A percentile compares a stretch with the other conserved stretches of the same genome.
Conservation (phyloP, 2,888 invertebrate genomes). For the Volucella bombylans region DNA sequence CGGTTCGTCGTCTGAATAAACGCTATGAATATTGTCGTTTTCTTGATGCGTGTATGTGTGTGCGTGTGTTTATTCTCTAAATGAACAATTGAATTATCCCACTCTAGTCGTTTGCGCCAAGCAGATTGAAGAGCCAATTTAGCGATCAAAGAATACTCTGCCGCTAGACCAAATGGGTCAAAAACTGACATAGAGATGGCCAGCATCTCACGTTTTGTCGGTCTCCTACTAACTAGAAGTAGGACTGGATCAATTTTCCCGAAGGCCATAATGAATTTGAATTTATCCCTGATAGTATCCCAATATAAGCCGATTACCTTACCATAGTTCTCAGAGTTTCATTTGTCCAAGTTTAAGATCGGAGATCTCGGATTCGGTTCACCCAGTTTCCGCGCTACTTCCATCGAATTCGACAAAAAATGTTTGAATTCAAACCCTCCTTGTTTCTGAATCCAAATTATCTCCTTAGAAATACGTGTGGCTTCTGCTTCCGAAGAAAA, state of each 20-base stretch:
- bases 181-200: conserved; percentile 54
- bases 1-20: no score
- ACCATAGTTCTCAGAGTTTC: not conserved
- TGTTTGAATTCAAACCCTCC: conserved; percentile 12
- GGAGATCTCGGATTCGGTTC: not conserved
- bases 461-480: not conserved
- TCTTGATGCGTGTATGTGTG: no score
- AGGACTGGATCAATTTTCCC: conserved; percentile 41
- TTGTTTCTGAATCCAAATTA: not conserved
- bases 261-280: conserved; percentile 48
- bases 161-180: conserved; percentile 52
- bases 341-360: not conserved
- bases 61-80: no score
- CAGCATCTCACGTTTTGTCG: conserved; percentile 61
- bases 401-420: conserved; percentile 19
- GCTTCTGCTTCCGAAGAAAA: not conserved
- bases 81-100: no score
- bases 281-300: conserved; percentile 26
- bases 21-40: no score
- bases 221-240: conserved; percentile 33
- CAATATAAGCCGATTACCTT: conserved; percentile 55
- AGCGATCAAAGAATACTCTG: conserved; percentile 46
- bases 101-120: conserved; percentile 49
- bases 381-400: no score
- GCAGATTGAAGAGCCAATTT: conserved; percentile 57